phyloP scores from a whole-genome alignment of 2,113 vertebrate genomes.

The Hystrix cristata region DNA sequence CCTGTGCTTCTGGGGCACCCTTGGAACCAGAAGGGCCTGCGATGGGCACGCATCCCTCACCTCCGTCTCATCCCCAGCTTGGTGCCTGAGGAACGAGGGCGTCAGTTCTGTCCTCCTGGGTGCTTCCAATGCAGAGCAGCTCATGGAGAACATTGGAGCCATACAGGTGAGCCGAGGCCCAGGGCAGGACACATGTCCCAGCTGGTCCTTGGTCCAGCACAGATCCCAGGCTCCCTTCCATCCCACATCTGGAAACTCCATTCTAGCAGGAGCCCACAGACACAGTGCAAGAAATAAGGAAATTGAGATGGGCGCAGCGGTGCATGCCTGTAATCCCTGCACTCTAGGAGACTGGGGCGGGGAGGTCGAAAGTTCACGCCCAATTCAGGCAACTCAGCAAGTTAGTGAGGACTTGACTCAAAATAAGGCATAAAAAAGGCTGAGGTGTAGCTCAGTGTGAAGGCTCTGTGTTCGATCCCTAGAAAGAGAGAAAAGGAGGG shows the following conservation, averaged over 20 bases:
- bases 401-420: neutral
- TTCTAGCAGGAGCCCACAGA: neutral
- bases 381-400: neutral
- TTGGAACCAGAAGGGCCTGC: neutral
- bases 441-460: neutral
- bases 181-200: accelerated
- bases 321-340: neutral
- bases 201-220: neutral
- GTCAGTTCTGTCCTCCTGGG: slow-evolving; percentile 98
- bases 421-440: neutral
- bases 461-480: neutral
- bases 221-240: neutral
- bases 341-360: neutral
- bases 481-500: neutral
- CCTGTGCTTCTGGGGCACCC: neutral
- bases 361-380: neutral
- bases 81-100: slow-evolving; percentile 98
- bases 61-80: slow-evolving; percentile 89
- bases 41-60: neutral
- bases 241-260: neutral
- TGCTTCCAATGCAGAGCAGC: slow-evolving; percentile 97
- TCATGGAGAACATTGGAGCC: slow-evolving; percentile 99
- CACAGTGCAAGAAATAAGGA: neutral
- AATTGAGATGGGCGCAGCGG: neutral
- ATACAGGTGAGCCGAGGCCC: slow-evolving; percentile 93